phyloP scores from a whole-genome alignment of 1,140 invertebrate species.

The Aphelenchoides fujianensis region DNA sequence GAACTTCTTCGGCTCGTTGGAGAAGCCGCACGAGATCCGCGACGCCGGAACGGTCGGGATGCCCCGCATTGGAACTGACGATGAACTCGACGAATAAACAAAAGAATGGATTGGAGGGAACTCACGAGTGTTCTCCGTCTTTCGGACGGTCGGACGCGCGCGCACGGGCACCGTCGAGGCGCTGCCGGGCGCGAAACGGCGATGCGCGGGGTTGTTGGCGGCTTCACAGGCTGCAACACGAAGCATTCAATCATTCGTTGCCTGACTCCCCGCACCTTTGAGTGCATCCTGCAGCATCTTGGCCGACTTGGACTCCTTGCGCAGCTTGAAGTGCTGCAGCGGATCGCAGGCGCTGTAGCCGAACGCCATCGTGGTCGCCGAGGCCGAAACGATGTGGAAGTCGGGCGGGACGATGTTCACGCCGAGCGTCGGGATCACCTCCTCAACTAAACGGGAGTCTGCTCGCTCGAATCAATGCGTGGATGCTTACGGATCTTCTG shows the following conservation, averaged over 20 bases:
- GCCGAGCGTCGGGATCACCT: conserved; percentile 3
- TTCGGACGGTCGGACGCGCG: conserved; percentile 37
- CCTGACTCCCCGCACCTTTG: no score
- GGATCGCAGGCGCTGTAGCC: conserved; percentile 27
- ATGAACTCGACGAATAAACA: conserved; percentile 19
- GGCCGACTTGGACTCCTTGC: conserved; percentile 35
- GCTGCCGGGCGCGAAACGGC: conserved; percentile 21
- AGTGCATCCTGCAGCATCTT: conserved; percentile 40
- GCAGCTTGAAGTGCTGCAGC: conserved; percentile 38
- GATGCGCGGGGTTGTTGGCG: conserved; percentile 29
- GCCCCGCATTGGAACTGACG: conserved; percentile 26
- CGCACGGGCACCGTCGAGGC: conserved; percentile 39
- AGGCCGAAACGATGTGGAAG: conserved; percentile 31
- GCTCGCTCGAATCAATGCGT: no score
- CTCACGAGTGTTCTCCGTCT: conserved; percentile 43
- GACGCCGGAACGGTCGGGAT: conserved; percentile 24
- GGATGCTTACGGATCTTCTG: conserved; percentile 25
- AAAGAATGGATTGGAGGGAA: conserved; percentile 16
- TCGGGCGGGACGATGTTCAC: conserved; percentile 44
- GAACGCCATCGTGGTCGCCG: conserved; percentile 31
- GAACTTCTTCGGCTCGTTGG: conserved; percentile 52
- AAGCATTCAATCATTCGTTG: neutral
- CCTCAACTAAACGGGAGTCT: conserved; percentile 21
- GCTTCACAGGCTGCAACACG: conserved; percentile 29
- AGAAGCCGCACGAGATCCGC: conserved; percentile 45